These are phyloP conservation scores for Vireo griseus DNA, from an alignment of 2,797 vertebrate genomes.

Conservation along the genomic window DNA sequence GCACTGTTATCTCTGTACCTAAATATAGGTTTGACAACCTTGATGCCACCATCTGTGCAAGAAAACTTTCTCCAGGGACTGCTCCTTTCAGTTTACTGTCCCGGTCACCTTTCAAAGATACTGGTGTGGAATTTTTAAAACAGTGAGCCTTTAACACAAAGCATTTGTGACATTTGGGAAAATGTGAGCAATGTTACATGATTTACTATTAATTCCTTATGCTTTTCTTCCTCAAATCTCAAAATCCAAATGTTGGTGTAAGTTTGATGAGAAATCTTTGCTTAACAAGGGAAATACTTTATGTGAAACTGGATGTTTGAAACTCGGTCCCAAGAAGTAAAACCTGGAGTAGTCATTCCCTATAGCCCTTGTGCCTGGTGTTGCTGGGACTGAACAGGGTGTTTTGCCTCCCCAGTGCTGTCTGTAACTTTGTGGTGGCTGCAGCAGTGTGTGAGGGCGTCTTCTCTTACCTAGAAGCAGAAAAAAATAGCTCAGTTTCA, in stretches of 20 bases:
- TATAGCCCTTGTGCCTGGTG: accelerated
- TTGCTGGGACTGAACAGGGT: background rate
- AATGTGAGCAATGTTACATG: accelerated
- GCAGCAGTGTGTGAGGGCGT: background rate
- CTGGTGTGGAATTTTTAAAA: background rate
- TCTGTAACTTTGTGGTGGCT: background rate
- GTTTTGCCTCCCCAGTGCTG: background rate
- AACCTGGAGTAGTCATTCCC: background rate
- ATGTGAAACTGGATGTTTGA: background rate
- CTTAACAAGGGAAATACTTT: background rate
- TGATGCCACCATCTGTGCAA: background rate
- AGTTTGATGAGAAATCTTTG: background rate
- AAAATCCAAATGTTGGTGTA: background rate
- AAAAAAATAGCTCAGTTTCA: background rate
- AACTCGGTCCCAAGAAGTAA: background rate
- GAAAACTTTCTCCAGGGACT: background rate
- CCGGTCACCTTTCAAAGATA: background rate
- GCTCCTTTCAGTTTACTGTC: background rate
- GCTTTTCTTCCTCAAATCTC: background rate
- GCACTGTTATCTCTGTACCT: background rate
- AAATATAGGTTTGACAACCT: background rate
- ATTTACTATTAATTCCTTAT: background rate
- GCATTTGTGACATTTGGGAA: background rate
- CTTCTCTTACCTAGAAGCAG: background rate
- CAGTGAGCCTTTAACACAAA: background rate